Conservation (phyloP, 2,888 invertebrate species). For the Diploptera punctata region DNA sequence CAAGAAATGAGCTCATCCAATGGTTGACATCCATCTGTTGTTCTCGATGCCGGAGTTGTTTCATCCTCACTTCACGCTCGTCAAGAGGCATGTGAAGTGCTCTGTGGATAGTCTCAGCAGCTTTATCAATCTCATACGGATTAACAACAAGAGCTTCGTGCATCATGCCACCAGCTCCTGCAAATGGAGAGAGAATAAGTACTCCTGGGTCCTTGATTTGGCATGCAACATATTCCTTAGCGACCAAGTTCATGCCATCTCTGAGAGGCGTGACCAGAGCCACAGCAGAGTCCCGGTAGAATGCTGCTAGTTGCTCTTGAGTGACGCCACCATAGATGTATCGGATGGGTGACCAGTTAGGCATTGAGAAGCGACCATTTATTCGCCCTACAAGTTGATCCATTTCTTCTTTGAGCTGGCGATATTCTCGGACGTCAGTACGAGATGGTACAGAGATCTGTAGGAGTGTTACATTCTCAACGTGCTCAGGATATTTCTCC, state of each 20-base stretch:
- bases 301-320: conserved; percentile 85
- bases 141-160: conserved; percentile 90
- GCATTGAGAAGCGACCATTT: conserved; percentile 87
- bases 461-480: conserved; percentile 75
- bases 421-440: conserved; percentile 89
- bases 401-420: conserved; percentile 89
- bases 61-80: conserved; percentile 55
- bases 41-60: conserved; percentile 54
- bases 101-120: conserved; percentile 83
- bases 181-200: conserved; percentile 87
- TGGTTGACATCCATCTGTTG: conserved; percentile 53
- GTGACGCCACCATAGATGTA: conserved; percentile 90
- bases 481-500: conserved; percentile 85
- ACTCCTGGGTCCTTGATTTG: conserved; percentile 89
- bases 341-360: conserved; percentile 91
- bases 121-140: conserved; percentile 87
- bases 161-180: conserved; percentile 94
- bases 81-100: conserved; percentile 56
- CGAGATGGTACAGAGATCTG: conserved; percentile 92
- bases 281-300: conserved; percentile 86
- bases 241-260: conserved; percentile 92
- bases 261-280: conserved; percentile 86
- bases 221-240: conserved; percentile 92
- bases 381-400: conserved; percentile 88
- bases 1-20: conserved; percentile 55